A percentile compares a stretch with the other conserved stretches of the same genome.
phyloP scores from a whole-genome alignment of 2,888 invertebrate species.

The Torymus aiolomorphi region DNA sequence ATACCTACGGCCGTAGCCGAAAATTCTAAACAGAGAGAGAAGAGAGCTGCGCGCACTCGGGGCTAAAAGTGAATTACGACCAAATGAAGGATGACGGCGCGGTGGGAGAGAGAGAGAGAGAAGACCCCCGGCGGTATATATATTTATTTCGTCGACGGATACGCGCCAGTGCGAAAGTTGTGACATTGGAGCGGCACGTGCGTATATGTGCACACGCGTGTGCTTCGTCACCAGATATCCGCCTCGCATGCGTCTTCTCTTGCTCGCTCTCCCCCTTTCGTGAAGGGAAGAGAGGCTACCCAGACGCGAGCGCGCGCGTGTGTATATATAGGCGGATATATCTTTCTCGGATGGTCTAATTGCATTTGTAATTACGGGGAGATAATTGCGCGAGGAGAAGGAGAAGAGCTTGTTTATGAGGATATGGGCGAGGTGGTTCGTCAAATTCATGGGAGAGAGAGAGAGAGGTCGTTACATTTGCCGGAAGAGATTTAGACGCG shows the following conservation, averaged over 20 bases:
- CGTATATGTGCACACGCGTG: neutral
- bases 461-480: neutral
- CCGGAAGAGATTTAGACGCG: neutral
- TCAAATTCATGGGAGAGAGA: no score
- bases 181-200: conserved; percentile 34
- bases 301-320: neutral
- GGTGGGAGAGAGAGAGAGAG: neutral
- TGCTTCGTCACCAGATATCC: neutral
- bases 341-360: conserved; percentile 2
- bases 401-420: neutral
- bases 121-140: neutral
- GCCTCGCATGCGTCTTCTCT: neutral
- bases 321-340: neutral
- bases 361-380: conserved; percentile 20
- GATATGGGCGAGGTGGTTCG: no score
- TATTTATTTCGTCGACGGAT: conserved; percentile 20
- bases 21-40: neutral
- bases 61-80: conserved; percentile 17
- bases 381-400: conserved; percentile 3
- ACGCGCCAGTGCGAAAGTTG: conserved; percentile 10
- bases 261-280: neutral
- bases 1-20: no score
- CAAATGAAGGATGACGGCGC: conserved; percentile 36
- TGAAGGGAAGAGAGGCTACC: neutral
- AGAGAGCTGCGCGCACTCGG: neutral